These are phyloP conservation scores for Caenorhabditis sp. DNA, from an alignment of 2,888 invertebrate species.

Conservation along the genomic window DNA sequence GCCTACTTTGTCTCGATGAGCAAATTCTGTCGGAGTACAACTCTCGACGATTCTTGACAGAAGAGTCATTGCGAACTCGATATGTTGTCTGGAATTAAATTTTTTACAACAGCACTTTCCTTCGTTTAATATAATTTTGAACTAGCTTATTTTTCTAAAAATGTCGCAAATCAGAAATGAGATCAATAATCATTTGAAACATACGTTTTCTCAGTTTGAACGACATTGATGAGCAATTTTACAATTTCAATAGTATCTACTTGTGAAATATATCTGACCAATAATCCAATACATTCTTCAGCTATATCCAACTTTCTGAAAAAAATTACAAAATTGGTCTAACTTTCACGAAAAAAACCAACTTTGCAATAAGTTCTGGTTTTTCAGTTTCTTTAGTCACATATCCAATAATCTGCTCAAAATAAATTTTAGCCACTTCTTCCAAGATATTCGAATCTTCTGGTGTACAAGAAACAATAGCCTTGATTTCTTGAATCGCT, in stretches of 20 bases:
- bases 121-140: no score
- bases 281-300: neutral
- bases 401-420: neutral
- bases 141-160: no score
- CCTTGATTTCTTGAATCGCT: neutral
- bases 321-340: neutral
- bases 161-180: no score
- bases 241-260: neutral
- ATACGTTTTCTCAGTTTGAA: constrained; percentile 1
- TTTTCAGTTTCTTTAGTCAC: neutral
- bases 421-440: neutral
- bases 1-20: neutral
- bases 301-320: neutral
- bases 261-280: constrained; percentile 1
- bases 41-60: neutral
- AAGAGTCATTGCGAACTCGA: neutral
- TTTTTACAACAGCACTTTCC: no score
- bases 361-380: neutral
- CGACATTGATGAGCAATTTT: neutral
- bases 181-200: neutral
- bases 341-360: neutral
- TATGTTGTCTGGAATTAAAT: neutral
- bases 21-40: constrained; percentile 2
- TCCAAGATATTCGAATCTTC: neutral
- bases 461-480: constrained; percentile 1